These are phyloP conservation scores for Chaetops frenatus DNA, from an alignment of 2,113 vertebrate genomes.

Conservation along the genomic window DNA sequence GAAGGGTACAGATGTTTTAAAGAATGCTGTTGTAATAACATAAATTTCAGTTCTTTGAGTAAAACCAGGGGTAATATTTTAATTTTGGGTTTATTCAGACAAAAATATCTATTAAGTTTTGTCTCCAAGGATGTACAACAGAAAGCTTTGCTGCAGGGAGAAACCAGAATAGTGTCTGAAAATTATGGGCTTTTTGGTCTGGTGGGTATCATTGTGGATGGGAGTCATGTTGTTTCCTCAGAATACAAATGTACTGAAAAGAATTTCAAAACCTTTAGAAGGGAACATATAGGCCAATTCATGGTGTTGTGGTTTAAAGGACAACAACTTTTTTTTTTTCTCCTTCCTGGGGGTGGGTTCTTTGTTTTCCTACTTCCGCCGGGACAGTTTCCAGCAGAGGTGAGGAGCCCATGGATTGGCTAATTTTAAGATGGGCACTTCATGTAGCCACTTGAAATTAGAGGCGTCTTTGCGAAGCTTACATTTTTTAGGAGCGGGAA, in stretches of 20 bases:
- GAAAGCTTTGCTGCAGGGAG: neutral
- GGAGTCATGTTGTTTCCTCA: neutral
- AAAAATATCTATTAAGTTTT: neutral
- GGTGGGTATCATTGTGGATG: neutral
- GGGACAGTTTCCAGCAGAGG: no score
- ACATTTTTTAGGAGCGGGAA: no score
- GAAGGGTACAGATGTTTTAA: neutral
- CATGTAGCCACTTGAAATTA: no score
- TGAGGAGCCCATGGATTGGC: no score
- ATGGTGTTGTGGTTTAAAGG: no score
- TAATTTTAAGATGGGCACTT: no score
- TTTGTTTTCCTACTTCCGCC: no score
- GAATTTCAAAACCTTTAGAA: neutral
- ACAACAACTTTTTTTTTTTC: no score
- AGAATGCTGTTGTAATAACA: neutral
- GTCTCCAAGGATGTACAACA: neutral
- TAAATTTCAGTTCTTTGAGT: neutral
- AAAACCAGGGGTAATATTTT: neutral
- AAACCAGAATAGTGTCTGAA: neutral
- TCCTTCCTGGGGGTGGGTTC: no score
- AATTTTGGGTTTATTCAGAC: neutral
- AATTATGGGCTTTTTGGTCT: fast-evolving
- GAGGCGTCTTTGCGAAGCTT: no score
- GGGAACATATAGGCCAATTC: neutral
- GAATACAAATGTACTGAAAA: neutral